A percentile compares a stretch with the other conserved stretches of the same genome.
phyloP scores from a whole-genome alignment of 2,113 vertebrate genomes.

The Oophaga pumilio region DNA sequence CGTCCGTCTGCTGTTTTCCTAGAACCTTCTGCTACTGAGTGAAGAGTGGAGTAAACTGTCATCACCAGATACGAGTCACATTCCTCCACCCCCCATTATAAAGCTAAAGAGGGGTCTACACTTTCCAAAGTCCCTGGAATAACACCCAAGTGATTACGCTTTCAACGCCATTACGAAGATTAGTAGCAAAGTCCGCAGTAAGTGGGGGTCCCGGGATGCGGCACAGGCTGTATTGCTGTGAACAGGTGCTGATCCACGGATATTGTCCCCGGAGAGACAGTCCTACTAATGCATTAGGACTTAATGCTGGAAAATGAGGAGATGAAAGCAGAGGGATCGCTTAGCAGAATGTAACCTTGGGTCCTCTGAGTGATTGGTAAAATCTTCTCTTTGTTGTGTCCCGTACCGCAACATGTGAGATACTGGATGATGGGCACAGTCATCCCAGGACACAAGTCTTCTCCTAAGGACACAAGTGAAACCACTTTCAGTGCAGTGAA shows the following conservation, averaged over 20 bases:
- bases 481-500: too few relatives aligned
- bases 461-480: background rate
- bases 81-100: constrained; percentile 26
- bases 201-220: constrained; percentile 3
- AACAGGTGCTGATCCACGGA: constrained; percentile 37
- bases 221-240: background rate
- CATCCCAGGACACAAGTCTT: background rate
- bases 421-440: background rate
- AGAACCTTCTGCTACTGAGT: background rate
- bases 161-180: constrained; percentile 45
- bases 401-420: background rate
- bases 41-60: constrained; percentile 31
- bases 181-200: constrained; percentile 19
- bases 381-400: constrained; percentile 10
- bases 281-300: constrained; percentile 12
- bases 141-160: constrained; percentile 20
- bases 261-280: background rate
- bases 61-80: constrained; percentile 22
- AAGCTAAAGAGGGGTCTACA: background rate
- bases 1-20: background rate
- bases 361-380: background rate
- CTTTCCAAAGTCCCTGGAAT: constrained; percentile 27
- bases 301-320: constrained; percentile 26
- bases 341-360: background rate
- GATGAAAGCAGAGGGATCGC: constrained; percentile 29